phyloP scores from a whole-genome alignment of 2,797 vertebrate genomes.

The Pelochelys cantorii region DNA sequence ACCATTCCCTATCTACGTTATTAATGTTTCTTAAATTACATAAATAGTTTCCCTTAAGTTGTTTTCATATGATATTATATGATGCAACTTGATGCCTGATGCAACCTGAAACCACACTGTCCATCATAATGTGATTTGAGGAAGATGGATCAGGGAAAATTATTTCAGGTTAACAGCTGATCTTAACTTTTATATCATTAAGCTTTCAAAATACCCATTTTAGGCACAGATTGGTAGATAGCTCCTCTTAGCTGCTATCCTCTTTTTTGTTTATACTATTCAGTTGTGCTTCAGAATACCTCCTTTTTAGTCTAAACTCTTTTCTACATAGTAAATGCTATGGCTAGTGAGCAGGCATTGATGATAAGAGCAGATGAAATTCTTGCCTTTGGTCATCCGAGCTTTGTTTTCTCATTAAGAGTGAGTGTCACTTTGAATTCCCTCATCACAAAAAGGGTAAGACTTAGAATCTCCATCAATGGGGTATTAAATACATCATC shows the following conservation, averaged over 20 bases:
- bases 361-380: slow-evolving; percentile 47
- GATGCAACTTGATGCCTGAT: slow-evolving; percentile 69
- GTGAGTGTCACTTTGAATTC: slow-evolving; percentile 74
- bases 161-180: slow-evolving; percentile 63
- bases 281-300: neutral
- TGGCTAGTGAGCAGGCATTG: neutral
- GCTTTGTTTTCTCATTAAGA: slow-evolving; percentile 78
- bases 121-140: slow-evolving; percentile 72
- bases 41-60: slow-evolving; percentile 75
- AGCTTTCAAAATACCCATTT: slow-evolving; percentile 18
- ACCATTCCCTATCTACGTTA: slow-evolving; percentile 50
- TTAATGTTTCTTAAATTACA: slow-evolving; percentile 75
- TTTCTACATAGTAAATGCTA: neutral
- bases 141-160: slow-evolving; percentile 72
- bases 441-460: slow-evolving; percentile 67
- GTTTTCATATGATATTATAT: slow-evolving; percentile 73
- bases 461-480: slow-evolving; percentile 74
- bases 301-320: neutral
- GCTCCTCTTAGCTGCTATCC: neutral
- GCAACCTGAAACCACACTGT: slow-evolving; percentile 56
- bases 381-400: slow-evolving; percentile 66
- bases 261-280: neutral
- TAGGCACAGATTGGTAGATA: neutral
- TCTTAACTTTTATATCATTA: slow-evolving; percentile 62
- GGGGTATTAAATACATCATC: slow-evolving; percentile 75